These are phyloP conservation scores for Squalus acanthias DNA, from an alignment of 2,797 vertebrate species.

Conservation along the genomic window DNA sequence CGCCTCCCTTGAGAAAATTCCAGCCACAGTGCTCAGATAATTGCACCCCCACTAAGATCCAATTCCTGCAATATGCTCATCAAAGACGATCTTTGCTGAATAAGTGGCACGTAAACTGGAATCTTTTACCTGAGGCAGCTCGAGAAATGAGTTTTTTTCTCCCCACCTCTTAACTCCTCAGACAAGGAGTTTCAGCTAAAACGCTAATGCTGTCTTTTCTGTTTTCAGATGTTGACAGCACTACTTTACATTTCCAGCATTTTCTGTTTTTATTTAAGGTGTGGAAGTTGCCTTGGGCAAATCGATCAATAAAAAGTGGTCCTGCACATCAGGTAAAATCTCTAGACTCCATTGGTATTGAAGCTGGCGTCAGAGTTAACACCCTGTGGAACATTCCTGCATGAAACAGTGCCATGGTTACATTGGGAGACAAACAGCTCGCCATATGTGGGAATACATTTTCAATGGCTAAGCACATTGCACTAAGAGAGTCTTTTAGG, in stretches of 20 bases:
- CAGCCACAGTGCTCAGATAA: background rate
- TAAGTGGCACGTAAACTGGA: background rate
- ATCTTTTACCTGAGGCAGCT: background rate
- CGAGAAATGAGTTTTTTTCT: background rate
- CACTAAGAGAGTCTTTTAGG: too few species aligned
- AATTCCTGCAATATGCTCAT: background rate
- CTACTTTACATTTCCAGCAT: background rate
- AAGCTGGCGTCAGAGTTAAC: background rate
- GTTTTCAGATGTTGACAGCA: too few species aligned
- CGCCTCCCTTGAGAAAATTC: background rate
- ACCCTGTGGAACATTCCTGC: background rate
- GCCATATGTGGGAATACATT: background rate
- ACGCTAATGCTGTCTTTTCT: background rate
- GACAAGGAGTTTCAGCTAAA: background rate
- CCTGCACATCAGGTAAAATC: background rate
- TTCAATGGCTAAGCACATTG: too few species aligned
- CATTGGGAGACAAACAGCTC: background rate
- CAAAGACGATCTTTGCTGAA: background rate
- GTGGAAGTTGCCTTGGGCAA: background rate
- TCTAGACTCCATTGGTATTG: background rate
- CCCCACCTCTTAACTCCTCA: background rate
- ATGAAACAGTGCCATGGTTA: background rate
- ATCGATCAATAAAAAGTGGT: background rate
- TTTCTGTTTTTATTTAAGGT: background rate
- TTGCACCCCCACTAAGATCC: background rate